A percentile compares a stretch with the other conserved stretches of the same genome.
These are phyloP conservation scores for Dryobotodes eremita DNA, from an alignment of 2,888 invertebrate genomes.

Conservation along the genomic window DNA sequence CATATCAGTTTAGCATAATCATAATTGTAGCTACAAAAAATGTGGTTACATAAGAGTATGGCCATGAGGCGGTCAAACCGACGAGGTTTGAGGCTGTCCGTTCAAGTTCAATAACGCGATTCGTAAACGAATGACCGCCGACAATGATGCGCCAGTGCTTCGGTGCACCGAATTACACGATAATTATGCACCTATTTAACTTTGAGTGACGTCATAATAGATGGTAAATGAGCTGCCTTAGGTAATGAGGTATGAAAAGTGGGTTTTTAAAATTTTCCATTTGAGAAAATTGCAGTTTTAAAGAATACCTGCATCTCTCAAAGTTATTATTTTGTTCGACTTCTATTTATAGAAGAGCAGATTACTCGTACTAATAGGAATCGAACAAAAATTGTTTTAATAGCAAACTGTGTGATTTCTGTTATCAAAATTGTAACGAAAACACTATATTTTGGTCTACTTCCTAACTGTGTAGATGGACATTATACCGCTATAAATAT, in stretches of 20 bases:
- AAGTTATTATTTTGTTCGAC: neutral
- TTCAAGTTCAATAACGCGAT: conserved; percentile 69
- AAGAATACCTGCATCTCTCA: neutral
- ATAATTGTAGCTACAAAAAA: conserved; percentile 50
- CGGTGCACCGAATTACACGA: conserved; percentile 34
- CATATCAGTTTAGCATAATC: conserved; percentile 37
- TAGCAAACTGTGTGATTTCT: conserved; percentile 6
- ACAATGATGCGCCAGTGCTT: conserved; percentile 20
- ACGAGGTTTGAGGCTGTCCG: conserved; percentile 37
- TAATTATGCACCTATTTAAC: conserved; percentile 47
- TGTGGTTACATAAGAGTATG: conserved; percentile 57
- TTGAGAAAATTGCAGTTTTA: neutral
- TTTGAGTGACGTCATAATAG: conserved; percentile 11
- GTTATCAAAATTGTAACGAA: conserved; percentile 12
- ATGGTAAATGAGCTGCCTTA: conserved; percentile 1
- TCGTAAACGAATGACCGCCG: conserved; percentile 43
- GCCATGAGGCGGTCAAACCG: conserved; percentile 60
- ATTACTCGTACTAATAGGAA: neutral
- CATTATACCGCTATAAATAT: neutral
- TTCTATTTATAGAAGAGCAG: neutral
- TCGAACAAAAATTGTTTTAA: neutral
- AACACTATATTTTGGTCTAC: conserved; percentile 10
- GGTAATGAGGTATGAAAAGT: neutral
- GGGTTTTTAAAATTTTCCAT: neutral
- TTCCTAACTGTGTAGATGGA: conserved; percentile 39